These are phyloP conservation scores for Elegia similella DNA, from an alignment of 2,888 invertebrate species.

Conservation along the genomic window DNA sequence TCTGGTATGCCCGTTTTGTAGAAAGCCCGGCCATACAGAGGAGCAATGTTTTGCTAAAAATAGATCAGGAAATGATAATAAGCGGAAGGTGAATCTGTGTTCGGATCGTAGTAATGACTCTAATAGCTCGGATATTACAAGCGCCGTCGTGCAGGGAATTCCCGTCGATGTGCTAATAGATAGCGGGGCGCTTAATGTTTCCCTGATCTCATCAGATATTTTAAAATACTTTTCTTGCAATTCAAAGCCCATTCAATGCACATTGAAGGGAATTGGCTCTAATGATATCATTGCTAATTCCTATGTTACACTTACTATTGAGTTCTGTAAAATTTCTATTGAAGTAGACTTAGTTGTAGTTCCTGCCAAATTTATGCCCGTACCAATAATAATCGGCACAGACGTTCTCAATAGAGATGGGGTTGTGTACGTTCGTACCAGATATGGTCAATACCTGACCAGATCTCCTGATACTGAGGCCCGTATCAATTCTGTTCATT, in stretches of 20 bases:
- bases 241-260: neutral
- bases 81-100: slow-evolving; percentile 22
- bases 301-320: neutral
- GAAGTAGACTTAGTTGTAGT: slow-evolving; percentile 26
- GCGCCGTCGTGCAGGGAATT: slow-evolving; percentile 22
- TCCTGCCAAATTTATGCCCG: neutral
- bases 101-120: slow-evolving; percentile 9
- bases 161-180: slow-evolving; percentile 25
- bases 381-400: slow-evolving; percentile 2
- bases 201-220: slow-evolving; percentile 12
- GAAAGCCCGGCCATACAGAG: slow-evolving; percentile 24
- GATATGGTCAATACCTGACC: slow-evolving; percentile 8
- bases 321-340: slow-evolving; percentile 22
- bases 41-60: slow-evolving; percentile 27
- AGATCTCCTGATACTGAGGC: neutral
- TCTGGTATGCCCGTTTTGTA: neutral
- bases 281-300: neutral
- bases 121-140: no score
- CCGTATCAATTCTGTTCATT: no score
- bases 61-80: slow-evolving; percentile 20
- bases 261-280: neutral
- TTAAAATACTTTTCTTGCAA: slow-evolving; percentile 1
- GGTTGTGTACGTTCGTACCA: slow-evolving; percentile 1
- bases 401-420: no score
- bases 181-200: slow-evolving; percentile 18